Evolutionary conservation across 1,140 invertebrate species (phyloP).

Genomic region (Drosophila lacteicornis): DNA sequence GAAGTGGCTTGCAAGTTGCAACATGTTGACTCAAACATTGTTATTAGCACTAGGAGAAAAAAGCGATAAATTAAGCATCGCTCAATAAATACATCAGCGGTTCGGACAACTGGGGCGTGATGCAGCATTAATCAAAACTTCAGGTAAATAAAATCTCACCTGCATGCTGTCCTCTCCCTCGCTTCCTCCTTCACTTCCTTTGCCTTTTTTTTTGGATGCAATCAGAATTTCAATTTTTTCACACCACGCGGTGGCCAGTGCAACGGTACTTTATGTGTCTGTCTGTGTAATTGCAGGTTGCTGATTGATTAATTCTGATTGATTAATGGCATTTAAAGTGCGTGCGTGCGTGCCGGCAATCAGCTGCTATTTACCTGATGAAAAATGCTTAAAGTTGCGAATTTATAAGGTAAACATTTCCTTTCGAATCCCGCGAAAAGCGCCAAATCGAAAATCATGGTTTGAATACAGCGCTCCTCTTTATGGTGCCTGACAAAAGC

Average conservation of each 20-base stretch:
- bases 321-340: conserved; percentile 46
- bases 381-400: conserved; percentile 13
- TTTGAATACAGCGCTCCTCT: not conserved
- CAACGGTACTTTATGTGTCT: conserved; percentile 11
- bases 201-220: conserved; percentile 8
- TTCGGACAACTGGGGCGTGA: conserved; percentile 53
- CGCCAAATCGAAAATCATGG: not conserved
- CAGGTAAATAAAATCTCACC: conserved; percentile 53
- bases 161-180: conserved; percentile 13
- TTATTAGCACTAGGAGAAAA: conserved; percentile 31
- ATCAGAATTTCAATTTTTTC: conserved; percentile 44
- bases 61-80: conserved; percentile 54
- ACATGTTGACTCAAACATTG: conserved; percentile 39
- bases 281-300: conserved; percentile 29
- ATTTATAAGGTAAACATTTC: conserved; percentile 8
- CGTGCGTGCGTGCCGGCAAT: conserved; percentile 23
- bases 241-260: conserved; percentile 10
- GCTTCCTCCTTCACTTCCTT: conserved; percentile 4
- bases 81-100: conserved; percentile 63
- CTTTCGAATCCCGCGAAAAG: not conserved
- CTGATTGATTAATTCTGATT: conserved; percentile 54
- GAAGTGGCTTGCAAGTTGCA: conserved; percentile 21
- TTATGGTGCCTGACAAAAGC: not conserved
- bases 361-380: not conserved
- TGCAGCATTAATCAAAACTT: conserved; percentile 65